phyloP scores from a whole-genome alignment of 2,113 vertebrate genomes.

The Anthoscopus minutus region DNA sequence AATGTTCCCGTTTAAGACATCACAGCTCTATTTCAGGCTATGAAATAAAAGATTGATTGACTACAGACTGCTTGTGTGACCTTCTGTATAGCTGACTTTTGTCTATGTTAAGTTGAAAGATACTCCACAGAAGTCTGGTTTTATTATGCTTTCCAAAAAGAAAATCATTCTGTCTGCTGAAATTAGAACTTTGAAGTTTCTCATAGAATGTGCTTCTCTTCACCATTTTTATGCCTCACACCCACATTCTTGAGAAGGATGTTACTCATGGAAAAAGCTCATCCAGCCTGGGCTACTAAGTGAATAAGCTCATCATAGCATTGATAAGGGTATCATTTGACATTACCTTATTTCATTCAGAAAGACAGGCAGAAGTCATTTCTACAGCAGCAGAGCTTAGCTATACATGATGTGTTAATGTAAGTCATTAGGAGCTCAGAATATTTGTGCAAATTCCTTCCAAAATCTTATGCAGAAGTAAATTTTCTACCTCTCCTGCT shows the following conservation, averaged over 20 bases:
- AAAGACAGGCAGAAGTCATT: not conserved
- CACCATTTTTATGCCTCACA: not conserved
- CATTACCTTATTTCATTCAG: not conserved
- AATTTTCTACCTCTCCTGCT: not conserved
- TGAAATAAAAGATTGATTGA: not conserved
- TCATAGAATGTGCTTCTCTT: not conserved
- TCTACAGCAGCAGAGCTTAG: not conserved
- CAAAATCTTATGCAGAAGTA: not conserved
- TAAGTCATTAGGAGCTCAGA: not conserved
- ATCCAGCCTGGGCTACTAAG: not conserved
- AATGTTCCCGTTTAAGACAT: not conserved
- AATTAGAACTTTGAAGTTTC: not conserved
- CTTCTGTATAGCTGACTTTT: not conserved
- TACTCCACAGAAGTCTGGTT: not conserved
- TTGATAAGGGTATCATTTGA: not conserved
- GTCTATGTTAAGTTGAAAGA: not conserved
- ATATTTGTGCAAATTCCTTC: not conserved
- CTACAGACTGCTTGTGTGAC: not conserved
- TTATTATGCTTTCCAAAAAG: not conserved
- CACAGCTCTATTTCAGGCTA: not conserved
- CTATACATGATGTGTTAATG: not conserved
- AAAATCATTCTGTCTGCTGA: not conserved
- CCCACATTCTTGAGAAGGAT: not conserved
- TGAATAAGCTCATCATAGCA: not conserved
- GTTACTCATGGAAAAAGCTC: not conserved